Conservation (phyloP, 2,888 invertebrate genomes). For the Polyommatus icarus region DNA sequence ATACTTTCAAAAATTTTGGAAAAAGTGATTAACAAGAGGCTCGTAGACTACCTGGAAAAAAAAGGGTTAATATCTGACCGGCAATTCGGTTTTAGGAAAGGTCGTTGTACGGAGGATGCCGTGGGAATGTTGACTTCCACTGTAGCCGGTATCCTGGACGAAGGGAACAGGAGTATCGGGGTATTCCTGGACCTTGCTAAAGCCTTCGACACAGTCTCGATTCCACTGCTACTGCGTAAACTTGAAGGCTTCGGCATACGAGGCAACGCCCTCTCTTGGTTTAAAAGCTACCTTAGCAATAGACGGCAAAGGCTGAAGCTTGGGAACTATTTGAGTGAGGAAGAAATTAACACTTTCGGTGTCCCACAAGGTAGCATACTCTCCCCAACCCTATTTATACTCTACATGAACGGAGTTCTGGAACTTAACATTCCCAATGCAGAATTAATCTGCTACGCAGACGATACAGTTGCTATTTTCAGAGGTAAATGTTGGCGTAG, state of each 20-base stretch:
- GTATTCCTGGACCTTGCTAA: slow-evolving; percentile 4
- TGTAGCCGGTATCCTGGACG: neutral
- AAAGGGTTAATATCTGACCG: neutral
- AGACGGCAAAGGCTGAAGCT: slow-evolving; percentile 4
- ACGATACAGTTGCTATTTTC: neutral
- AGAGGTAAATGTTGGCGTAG: neutral
- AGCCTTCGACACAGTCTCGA: slow-evolving; percentile 15
- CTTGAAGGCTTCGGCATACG: slow-evolving; percentile 3
- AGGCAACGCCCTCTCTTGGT: neutral
- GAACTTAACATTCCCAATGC: neutral
- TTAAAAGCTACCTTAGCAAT: neutral
- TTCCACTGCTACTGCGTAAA: slow-evolving; percentile 6
- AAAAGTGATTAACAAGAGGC: slow-evolving; percentile 6
- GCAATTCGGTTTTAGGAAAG: neutral
- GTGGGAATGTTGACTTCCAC: neutral
- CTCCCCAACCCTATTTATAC: neutral
- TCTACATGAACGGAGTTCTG: neutral
- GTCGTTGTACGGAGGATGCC: neutral
- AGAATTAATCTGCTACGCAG: neutral
- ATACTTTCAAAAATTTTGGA: neutral
- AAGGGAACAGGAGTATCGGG: neutral
- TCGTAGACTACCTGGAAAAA: neutral
- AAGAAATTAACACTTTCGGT: slow-evolving; percentile 3
- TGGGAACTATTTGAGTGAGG: neutral
- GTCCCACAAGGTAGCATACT: slow-evolving; percentile 14